phyloP scores from a whole-genome alignment of 2,888 invertebrate genomes.

The Piscicola geometra region DNA sequence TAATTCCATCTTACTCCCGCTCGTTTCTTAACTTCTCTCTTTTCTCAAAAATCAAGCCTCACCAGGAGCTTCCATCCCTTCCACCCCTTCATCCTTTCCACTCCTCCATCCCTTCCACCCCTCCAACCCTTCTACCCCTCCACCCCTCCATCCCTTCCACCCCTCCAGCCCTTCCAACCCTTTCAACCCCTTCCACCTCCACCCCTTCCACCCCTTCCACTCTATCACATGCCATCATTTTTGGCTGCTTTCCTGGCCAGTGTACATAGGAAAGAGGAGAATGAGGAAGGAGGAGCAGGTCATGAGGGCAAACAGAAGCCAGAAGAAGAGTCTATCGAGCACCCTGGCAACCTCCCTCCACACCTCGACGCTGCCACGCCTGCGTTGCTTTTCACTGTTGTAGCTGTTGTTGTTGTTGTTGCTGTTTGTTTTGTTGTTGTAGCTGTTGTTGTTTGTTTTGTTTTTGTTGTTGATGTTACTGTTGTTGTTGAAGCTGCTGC shows the following conservation, averaged over 20 bases:
- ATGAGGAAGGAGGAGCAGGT: slow-evolving; percentile 32
- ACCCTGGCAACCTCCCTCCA: slow-evolving; percentile 34
- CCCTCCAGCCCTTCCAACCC: no score
- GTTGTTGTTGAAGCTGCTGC: not conserved
- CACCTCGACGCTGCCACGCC: slow-evolving; percentile 17
- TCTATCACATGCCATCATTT: no score
- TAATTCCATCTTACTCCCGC: no score
- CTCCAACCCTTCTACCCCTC: no score
- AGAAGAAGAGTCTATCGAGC: slow-evolving; percentile 37
- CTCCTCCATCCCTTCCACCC: no score
- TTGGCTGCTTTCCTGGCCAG: slow-evolving; percentile 8
- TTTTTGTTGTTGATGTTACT: not conserved
- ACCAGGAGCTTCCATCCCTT: no score
- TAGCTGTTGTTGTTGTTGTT: not conserved
- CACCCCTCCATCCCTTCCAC: no score
- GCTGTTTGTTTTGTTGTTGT: slow-evolving; percentile 1
- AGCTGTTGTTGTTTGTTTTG: not conserved
- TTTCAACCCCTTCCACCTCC: no score
- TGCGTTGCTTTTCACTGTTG: not conserved
- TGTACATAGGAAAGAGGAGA: slow-evolving; percentile 35
- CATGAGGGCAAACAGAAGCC: slow-evolving; percentile 36
- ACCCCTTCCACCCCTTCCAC: no score
- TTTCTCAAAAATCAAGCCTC: no score
- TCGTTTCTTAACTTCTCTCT: no score
- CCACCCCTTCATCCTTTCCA: no score